Evolutionary conservation across 2,797 vertebrate genomes (phyloP).

Genomic region (Scolopax bukidnonensis): DNA sequence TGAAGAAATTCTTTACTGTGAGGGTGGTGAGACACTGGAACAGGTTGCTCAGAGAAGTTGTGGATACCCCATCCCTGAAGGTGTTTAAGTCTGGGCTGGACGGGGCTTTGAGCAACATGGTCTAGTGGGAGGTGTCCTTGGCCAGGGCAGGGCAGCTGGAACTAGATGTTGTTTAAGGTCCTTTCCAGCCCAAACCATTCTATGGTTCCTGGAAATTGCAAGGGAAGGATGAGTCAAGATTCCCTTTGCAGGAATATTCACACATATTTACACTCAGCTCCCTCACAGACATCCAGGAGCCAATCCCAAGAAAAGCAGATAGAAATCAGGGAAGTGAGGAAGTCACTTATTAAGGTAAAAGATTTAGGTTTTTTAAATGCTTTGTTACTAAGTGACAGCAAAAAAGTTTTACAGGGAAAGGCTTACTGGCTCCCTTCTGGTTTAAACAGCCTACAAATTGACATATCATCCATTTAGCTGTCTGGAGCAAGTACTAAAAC

Average conservation of each 20-base stretch:
- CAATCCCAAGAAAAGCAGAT: not conserved
- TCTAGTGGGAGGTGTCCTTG: not conserved
- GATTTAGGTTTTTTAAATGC: not conserved
- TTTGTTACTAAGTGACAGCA: not conserved
- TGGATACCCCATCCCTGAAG: not conserved
- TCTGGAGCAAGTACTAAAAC: not conserved
- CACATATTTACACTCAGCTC: not conserved
- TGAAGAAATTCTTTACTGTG: not conserved
- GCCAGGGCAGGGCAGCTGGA: not conserved
- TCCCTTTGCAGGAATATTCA: not conserved
- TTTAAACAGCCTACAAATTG: not conserved
- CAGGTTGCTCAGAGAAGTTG: not conserved
- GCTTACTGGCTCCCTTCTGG: not conserved
- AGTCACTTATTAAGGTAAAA: not conserved
- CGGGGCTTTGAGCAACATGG: not conserved
- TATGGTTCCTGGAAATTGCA: not conserved
- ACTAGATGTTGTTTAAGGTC: not conserved
- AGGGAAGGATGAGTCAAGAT: not conserved
- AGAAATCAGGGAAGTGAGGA: not conserved
- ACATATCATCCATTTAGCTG: not conserved
- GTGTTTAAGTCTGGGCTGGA: not conserved
- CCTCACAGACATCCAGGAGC: not conserved
- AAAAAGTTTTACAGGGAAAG: not conserved
- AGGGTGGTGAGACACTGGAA: not conserved
- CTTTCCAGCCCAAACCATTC: not conserved